These are phyloP conservation scores for Tetragonisca angustula DNA, from an alignment of 2,888 invertebrate genomes.

Conservation along the genomic window DNA sequence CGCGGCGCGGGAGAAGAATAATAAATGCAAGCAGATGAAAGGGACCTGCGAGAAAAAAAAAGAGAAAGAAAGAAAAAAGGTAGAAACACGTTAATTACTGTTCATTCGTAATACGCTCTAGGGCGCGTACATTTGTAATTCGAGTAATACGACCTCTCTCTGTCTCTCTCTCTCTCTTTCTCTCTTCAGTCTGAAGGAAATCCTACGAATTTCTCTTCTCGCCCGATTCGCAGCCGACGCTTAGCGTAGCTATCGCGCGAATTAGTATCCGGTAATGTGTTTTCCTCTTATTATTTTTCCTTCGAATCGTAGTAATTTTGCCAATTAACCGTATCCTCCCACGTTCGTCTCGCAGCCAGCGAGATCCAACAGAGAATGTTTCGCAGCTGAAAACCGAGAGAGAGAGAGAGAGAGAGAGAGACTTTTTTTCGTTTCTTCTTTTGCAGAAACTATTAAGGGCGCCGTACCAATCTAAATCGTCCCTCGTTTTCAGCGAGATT, in stretches of 20 bases:
- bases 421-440: constrained; percentile 60
- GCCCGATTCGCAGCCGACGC: background rate
- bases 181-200: constrained; percentile 24
- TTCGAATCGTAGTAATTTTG: constrained; percentile 57
- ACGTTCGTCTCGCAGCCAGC: background rate
- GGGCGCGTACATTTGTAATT: constrained; percentile 31
- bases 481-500: constrained; percentile 78
- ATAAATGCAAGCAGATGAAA: constrained; percentile 48
- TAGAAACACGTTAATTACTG: constrained; percentile 50
- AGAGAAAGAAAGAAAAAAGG: background rate
- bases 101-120: constrained; percentile 42
- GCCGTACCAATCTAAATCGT: constrained; percentile 74
- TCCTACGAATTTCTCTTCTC: constrained; percentile 36
- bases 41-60: constrained; percentile 9
- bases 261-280: constrained; percentile 53
- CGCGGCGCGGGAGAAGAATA: constrained; percentile 29
- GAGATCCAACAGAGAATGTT: background rate
- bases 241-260: background rate
- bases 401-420: background rate
- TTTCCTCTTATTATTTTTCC: constrained; percentile 55
- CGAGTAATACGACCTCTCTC: constrained; percentile 22
- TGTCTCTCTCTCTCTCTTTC: background rate
- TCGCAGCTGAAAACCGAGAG: background rate
- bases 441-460: constrained; percentile 65
- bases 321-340: constrained; percentile 42